Evolutionary conservation across 2,113 vertebrate genomes (phyloP), one percentile per base, ranked within the genome.

Genomic region (Campylomormyrus numenius): DNA sequence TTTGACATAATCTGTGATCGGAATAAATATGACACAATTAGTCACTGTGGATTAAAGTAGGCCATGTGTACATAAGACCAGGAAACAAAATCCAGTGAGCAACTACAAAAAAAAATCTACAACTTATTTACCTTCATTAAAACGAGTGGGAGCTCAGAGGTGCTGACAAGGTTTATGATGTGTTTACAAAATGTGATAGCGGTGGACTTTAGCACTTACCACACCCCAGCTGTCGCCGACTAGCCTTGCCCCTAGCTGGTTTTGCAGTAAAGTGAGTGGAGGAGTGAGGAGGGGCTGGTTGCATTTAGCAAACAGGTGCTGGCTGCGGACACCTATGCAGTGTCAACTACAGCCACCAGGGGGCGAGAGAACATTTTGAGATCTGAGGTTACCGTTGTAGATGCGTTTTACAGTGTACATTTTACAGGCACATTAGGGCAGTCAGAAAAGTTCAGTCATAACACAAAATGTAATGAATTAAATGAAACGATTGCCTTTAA

Each of bases 131-230:
- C 88, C 27, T 80, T 87, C 85, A 93, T 92, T 91, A 89, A 88
- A 90, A 85, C 17, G 6, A 88, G 70, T 85, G 52, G 42, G 48
- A 31, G 62, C 39, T 39, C 7, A 42, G 19, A 86, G 93, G 92
- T 85, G 93, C 56, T 93, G 93, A 94, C 93, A 93, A 85, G 85
- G 48, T 94, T 94, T 92, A 95, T 94, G 93, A 92, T 91, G 89
- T 94, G 93, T 94, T 93, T 91, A 90, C 91, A 89, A 91, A 93
- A 94, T 91, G n/a, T 89, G 93, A 94, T 94, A 90, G 91, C 31
- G 1, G 86, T 90, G 56, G 89, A 90, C 87, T 89, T 91, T 90
- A 91, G 83, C 91, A 89, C 58, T 39, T 85, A 88, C 90, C 49
- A 62, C 70, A 85, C 74, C 56, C 90, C 91, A 92, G 92, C 92